These are phyloP conservation scores for Cotesia typhae DNA, from an alignment of 1,140 invertebrate genomes.

Conservation along the genomic window DNA sequence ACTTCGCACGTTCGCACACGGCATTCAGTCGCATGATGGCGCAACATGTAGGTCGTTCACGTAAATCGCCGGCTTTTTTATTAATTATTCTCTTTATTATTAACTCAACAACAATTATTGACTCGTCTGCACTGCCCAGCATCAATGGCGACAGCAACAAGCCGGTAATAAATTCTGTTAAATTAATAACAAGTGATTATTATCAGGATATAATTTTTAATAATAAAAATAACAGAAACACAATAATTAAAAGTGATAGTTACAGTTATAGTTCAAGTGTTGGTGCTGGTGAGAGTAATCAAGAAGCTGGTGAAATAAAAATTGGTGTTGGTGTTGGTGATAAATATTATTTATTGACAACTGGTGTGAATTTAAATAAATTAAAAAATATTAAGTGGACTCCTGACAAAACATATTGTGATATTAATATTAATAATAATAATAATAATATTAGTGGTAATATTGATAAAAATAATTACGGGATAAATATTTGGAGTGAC, in stretches of 20 bases:
- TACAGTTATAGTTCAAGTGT: too few relatives aligned
- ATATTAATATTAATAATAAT: slow-evolving; percentile 35
- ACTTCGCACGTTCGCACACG: slow-evolving; percentile 41
- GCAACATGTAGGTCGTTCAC: slow-evolving; percentile 57
- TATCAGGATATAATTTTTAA: too few relatives aligned
- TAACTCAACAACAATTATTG: slow-evolving; percentile 25
- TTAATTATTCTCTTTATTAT: slow-evolving; percentile 48
- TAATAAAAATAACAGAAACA: not conserved
- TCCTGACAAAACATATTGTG: slow-evolving; percentile 26
- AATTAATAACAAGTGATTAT: too few relatives aligned
- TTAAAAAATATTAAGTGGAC: slow-evolving; percentile 49
- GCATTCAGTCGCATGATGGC: slow-evolving; percentile 60
- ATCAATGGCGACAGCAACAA: slow-evolving; percentile 1
- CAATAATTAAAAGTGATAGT: not conserved
- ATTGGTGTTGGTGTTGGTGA: not conserved
- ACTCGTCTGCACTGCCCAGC: slow-evolving; percentile 20
- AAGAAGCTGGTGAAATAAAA: not conserved
- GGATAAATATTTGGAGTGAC: slow-evolving; percentile 40
- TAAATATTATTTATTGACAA: slow-evolving; percentile 36
- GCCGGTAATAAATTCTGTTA: too few relatives aligned
- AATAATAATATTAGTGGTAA: slow-evolving; percentile 34
- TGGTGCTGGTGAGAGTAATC: too few relatives aligned
- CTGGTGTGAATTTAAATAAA: slow-evolving; percentile 41
- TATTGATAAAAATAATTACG: slow-evolving; percentile 29
- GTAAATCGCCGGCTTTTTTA: slow-evolving; percentile 52